Percentiles rank a stretch among this genome's conserved stretches.
Evolutionary conservation across 2,888 invertebrate genomes (phyloP).

Genomic region (Tetranychus truncatus): DNA sequence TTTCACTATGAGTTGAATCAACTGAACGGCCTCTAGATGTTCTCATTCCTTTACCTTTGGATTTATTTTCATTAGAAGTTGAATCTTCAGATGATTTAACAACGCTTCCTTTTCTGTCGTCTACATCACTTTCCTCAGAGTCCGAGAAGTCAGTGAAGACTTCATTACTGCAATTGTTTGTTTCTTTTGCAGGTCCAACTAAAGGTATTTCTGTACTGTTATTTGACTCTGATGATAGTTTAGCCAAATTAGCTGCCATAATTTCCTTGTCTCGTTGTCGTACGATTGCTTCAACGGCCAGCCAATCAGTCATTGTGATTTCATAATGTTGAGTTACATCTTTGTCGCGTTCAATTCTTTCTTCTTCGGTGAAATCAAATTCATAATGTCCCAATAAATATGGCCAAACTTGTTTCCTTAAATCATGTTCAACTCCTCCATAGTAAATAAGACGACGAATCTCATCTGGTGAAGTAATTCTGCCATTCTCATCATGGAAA

Average conservation of each 20-base stretch:
- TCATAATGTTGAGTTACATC: conserved; percentile 58
- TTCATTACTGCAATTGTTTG: conserved; percentile 36
- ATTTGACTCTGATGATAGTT: conserved; percentile 36
- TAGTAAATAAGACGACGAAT: conserved; percentile 67
- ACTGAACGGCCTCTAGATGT: background rate
- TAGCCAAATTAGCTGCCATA: conserved; percentile 64
- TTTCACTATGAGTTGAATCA: conserved; percentile 10
- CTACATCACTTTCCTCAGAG: conserved; percentile 10
- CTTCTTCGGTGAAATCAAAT: conserved; percentile 51
- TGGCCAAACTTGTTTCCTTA: conserved; percentile 50
- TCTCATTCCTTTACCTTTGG: conserved; percentile 5
- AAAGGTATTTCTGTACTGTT: conserved; percentile 26
- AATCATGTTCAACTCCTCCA: conserved; percentile 56
- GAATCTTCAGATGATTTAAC: background rate
- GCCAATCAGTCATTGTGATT: conserved; percentile 82
- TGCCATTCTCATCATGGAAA: conserved; percentile 41
- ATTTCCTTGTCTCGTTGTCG: conserved; percentile 38
- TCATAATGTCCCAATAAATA: conserved; percentile 67
- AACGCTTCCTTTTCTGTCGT: background rate
- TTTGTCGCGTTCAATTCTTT: conserved; percentile 46
- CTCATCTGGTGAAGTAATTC: conserved; percentile 40
- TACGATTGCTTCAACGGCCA: conserved; percentile 75
- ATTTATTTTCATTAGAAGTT: background rate
- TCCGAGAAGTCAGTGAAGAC: conserved; percentile 30
- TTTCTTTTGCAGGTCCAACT: conserved; percentile 31